Evolutionary conservation across 2,113 vertebrate species (phyloP), one percentile per base, ranked within the genome.

Genomic region (Myotis davidii): DNA sequence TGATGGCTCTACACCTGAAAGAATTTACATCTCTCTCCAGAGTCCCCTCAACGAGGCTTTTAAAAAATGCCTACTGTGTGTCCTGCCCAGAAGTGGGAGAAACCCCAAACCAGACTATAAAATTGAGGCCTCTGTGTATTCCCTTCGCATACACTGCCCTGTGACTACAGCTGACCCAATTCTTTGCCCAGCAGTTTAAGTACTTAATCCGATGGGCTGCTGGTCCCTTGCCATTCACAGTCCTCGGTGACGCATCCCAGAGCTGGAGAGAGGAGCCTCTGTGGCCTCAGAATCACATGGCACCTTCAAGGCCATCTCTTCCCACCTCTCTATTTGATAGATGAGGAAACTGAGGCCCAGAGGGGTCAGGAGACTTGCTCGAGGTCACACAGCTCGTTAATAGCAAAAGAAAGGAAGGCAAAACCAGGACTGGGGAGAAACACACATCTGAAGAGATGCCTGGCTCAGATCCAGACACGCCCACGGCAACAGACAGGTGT

Each of bases 81-180:
- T 83, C 37, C 74, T 70, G 70, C 56, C 85, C 64, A 50, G 84
- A 84, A n/a, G 56, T 81, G 85, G 61, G n/a, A 45, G 25, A 87
- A 93, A 87, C 88, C 72, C 23, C 34, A 76, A 39, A 59, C 32
- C 48, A 50, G 61, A 54, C 72, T 48, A 37, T 88, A 92, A 87
- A 94, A 95, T 48, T n/a, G 16, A 72, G 50, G 84, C 90, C 90
- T 76, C 89, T 70, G 27, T 5, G 6, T 65, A n/a, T 87, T 74
- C 87, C 78, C 78, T 87, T 14, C n/a, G 70, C 29, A 5, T 42
- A 69, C 1, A 29, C 64, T 83, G 79, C 87, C 91, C 94, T 94
- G 79, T 85, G 96, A 90, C 92, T 81, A 83, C 61, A 78, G 87
- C 34, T 96, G 97, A 96, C 96, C 97, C 96, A 94, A 76, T 96